Conservation (phyloP, 2,888 invertebrate species). For the Andrena minutula region DNA sequence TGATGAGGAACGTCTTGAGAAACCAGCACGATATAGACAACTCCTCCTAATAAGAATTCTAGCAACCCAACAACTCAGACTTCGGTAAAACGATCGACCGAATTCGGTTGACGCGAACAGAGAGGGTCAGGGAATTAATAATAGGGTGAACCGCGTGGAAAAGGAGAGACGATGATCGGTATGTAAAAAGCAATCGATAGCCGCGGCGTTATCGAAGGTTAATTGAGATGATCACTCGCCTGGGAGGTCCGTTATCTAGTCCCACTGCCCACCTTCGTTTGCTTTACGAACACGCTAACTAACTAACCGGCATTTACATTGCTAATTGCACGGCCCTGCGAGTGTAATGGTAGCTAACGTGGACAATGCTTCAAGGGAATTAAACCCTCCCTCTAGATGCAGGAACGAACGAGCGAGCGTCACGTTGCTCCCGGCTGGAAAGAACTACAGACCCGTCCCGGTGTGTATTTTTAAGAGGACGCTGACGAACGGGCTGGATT, state of each 20-base stretch:
- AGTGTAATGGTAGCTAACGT: conserved; percentile 82
- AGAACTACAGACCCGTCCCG: conserved; percentile 27
- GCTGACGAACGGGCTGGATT: conserved; percentile 30
- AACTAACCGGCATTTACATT: conserved; percentile 85
- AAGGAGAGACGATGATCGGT: conserved; percentile 61
- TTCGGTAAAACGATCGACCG: too few species aligned
- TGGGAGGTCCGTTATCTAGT: conserved; percentile 84
- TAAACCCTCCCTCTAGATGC: conserved; percentile 73
- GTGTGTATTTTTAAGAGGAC: conserved; percentile 44
- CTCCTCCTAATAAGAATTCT: too few species aligned
- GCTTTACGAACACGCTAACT: conserved; percentile 83
- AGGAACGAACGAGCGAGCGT: conserved; percentile 46
- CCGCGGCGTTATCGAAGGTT: conserved; percentile 77
- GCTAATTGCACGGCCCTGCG: conserved; percentile 83
- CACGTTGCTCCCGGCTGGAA: conserved; percentile 48
- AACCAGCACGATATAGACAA: too few species aligned
- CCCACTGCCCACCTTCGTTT: conserved; percentile 70
- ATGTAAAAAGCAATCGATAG: conserved; percentile 77
- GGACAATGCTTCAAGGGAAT: conserved; percentile 82
- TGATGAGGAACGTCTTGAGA: too few species aligned
- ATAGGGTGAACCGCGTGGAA: background rate
- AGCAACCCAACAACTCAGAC: too few species aligned
- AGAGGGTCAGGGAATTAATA: conserved; percentile 1
- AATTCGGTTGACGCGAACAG: background rate
- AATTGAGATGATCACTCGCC: conserved; percentile 82